Evolutionary conservation across 1,140 invertebrate species (phyloP), one percentile per base, ranked within the genome.

Genomic region (Rhopalosiphum maidis): DNA sequence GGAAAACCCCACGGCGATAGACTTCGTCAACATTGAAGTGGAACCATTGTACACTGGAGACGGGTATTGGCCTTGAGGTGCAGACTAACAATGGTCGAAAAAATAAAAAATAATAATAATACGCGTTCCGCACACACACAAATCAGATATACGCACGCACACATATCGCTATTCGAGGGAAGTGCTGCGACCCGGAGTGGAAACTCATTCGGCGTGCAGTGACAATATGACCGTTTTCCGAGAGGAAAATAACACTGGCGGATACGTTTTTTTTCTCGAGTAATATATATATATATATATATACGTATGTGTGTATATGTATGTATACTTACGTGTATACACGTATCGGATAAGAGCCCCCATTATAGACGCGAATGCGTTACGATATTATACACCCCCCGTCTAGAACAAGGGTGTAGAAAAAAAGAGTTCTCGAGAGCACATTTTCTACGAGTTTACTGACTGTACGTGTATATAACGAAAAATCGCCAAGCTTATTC

Each of bases 141-240:
- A 11, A 46, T 46, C 46, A 46, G 46, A 46, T 46, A 11, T 46
- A 15, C 60, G n/a, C 11, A 68, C 30, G 11, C 60, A 68, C 82
- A 85, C 3, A 43, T 7, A 25, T 85, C 83, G 43, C 37, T 83
- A 83, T 83, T 83, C 8, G 37, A 85, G 41, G 41, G 83, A 46
- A 87, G 30, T 87, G 15, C 25, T 43, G 25, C 41, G 46, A 30
- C 43, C 37, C n/a, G 48, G 23, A 35, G 68, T 91, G 90, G 68
- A 35, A 46, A 77, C 54, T 90, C 89, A 25, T 91, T 91, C 90
- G 55, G 21, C 9, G 51, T 23, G 2, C 7, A 43, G 43, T n/a
- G 68, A 91, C 90, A 91, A 91, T 82, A 43, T 91, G 68, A 77
- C 90, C n/a, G 30, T 68, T 90, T 90, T 68, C 83, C 46, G n/a